Evolutionary conservation across 1,140 invertebrate species (phyloP).

Genomic region (Cherax quadricarinatus): DNA sequence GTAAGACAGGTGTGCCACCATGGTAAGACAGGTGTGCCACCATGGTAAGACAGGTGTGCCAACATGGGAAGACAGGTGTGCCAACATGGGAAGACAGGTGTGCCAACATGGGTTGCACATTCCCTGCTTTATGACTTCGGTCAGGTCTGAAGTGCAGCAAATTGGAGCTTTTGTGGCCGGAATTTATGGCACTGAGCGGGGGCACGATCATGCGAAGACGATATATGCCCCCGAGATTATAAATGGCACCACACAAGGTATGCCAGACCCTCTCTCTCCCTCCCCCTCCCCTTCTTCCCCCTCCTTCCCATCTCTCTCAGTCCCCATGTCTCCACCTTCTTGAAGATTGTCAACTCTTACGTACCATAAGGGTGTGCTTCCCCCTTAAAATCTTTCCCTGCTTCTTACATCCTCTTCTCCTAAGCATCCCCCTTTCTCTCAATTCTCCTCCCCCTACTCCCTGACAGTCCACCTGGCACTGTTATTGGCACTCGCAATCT

Average conservation of each 20-base stretch:
- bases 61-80: too few relatives aligned
- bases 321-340: neutral
- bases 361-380: too few relatives aligned
- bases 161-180: constrained; percentile 24
- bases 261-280: neutral
- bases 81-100: neutral
- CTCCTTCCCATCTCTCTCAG: neutral
- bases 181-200: neutral
- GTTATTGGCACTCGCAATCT: constrained; percentile 16
- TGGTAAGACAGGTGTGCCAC: too few relatives aligned
- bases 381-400: neutral
- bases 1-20: too few relatives aligned
- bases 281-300: neutral
- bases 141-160: constrained; percentile 19
- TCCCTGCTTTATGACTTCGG: neutral
- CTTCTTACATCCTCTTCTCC: neutral
- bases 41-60: too few relatives aligned
- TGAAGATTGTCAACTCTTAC: too few relatives aligned
- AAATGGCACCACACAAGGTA: neutral
- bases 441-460: neutral
- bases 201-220: neutral
- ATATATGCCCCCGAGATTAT: constrained; percentile 1
- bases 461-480: neutral
- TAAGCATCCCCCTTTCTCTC: neutral
- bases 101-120: neutral